Conservation (phyloP, 2,113 vertebrate genomes). For the Limnothrissa miodon region DNA sequence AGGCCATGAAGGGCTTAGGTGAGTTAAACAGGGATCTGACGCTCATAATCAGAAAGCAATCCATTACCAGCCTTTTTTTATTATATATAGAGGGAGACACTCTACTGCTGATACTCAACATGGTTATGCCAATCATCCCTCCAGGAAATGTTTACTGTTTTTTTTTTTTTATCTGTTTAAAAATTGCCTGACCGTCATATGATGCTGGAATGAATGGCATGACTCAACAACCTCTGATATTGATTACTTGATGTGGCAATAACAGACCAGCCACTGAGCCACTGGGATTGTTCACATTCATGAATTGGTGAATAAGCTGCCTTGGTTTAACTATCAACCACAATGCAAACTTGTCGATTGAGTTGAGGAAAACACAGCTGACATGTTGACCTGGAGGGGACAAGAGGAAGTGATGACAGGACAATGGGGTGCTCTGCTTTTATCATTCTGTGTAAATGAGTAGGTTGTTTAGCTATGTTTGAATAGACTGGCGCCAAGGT, state of each 20-base stretch:
- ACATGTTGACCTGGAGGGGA: background rate
- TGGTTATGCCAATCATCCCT: no score
- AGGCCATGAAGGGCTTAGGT: constrained; percentile 97
- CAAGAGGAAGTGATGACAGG: background rate
- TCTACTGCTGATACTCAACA: no score
- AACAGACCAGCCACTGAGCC: background rate
- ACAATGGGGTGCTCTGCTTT: background rate
- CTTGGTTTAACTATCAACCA: background rate
- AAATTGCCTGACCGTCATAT: background rate
- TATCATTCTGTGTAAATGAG: background rate
- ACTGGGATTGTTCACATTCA: background rate
- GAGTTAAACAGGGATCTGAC: no score
- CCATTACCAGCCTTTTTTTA: no score
- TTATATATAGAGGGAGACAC: no score
- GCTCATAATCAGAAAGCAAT: no score
- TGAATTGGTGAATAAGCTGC: background rate
- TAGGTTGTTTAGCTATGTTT: background rate
- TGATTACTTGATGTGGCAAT: background rate
- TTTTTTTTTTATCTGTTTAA: no score
- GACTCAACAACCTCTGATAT: background rate
- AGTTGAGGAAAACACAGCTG: background rate
- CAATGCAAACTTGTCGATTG: background rate
- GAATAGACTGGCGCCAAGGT: background rate
- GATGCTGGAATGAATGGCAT: background rate
- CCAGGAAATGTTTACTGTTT: no score